These are phyloP conservation scores for Rhagoletis zephyria DNA, from an alignment of 1,140 invertebrate genomes.

Conservation along the genomic window DNA sequence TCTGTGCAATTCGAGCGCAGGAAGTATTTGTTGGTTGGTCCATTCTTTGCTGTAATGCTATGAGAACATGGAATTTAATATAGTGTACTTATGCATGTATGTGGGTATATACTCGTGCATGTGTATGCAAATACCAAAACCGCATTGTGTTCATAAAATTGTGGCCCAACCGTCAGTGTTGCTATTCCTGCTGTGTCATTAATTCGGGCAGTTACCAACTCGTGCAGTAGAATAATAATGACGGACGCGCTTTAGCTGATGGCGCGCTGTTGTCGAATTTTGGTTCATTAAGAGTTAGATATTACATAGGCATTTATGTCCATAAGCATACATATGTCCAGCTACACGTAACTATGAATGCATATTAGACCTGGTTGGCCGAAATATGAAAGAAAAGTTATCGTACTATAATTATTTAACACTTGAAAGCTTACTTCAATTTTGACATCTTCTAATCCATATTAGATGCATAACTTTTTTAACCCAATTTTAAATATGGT, in stretches of 20 bases:
- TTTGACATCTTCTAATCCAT: too few relatives aligned
- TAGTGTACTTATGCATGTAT: background rate
- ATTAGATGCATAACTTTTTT: too few relatives aligned
- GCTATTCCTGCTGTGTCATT: background rate
- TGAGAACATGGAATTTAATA: too few relatives aligned
- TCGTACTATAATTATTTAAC: too few relatives aligned
- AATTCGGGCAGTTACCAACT: background rate
- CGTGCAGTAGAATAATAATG: slow-evolving; percentile 6
- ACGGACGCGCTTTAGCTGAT: background rate
- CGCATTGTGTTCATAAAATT: background rate
- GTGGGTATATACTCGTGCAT: background rate
- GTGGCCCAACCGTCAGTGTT: background rate
- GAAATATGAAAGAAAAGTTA: too few relatives aligned
- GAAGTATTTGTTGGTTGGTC: too few relatives aligned
- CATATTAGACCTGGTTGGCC: too few relatives aligned
- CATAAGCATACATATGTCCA: background rate
- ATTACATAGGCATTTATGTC: background rate
- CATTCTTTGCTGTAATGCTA: too few relatives aligned
- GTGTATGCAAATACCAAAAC: background rate
- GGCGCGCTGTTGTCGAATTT: background rate
- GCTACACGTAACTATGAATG: too few relatives aligned
- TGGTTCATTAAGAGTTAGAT: background rate
- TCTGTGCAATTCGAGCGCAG: too few relatives aligned
- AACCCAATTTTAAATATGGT: too few relatives aligned
- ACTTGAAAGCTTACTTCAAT: too few relatives aligned